Base-by-base conservation (phyloP, 2,888 invertebrate species). In the Ellobium chinense region DNA sequence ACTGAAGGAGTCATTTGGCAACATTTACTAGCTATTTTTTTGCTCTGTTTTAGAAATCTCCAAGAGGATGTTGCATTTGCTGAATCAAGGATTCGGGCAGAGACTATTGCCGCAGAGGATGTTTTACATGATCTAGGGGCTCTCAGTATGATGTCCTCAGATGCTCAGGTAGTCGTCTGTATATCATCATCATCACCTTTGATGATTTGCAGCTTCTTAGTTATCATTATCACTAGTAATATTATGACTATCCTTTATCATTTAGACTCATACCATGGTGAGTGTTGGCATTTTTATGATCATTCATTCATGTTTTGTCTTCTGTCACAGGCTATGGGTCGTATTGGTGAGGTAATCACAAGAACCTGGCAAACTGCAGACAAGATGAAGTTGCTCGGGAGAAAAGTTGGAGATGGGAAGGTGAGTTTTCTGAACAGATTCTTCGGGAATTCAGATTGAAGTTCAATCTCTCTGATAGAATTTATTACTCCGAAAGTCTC, bases 351-450 rank as follows among this genome's bases (percentile, higher is more conserved):
- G 82, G 90, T 92, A 5, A 89, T 91, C 29, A 86, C 87, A 27
- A 82, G 91, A 12, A 92, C 91, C 4, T 92, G 92, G 92, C 92
- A 92, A 82, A 92, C 92, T 21, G 92, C 91, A 1, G 91, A 92
- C 82, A 91, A 92, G 80, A 91, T 91, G 92, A 91, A 91, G 78
- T 81, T 86, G 34, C 86, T 89, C 65, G 84, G 89, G 58, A 91
- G 91, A 21, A 78, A 80, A 31, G 86, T 91, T 0, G 36, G 82
- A 2, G 89, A 89, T 63, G 92, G 91, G 79, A 86, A 81, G 83
- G 90, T 88, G 73, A 58, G 62, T 18, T n/a, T n/a, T n/a, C n/a
- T n/a, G n/a, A n/a, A n/a, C n/a, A n/a, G n/a, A n/a, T n/a, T n/a
- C n/a, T n/a, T n/a, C n/a, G n/a, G n/a, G n/a, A n/a, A n/a, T n/a